Conservation (phyloP, 2,113 vertebrate genomes). For the Eulacestoma nigropectus region DNA sequence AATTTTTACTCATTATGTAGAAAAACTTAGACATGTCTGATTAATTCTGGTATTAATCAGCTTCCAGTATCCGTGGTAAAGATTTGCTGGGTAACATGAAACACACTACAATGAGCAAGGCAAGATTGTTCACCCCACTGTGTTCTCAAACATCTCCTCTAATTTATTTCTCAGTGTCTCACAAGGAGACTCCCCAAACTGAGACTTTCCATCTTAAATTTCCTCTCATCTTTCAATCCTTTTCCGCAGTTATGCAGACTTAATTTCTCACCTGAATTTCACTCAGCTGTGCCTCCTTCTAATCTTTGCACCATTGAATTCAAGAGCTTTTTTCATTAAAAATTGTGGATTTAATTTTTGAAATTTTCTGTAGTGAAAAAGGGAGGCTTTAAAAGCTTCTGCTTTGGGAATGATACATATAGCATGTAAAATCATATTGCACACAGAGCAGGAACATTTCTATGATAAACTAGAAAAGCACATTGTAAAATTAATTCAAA, state of each 20-base stretch:
- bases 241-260: not conserved
- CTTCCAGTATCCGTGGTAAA: not conserved
- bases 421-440: not conserved
- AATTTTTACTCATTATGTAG: not conserved
- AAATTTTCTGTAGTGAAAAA: not conserved
- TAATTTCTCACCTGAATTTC: not conserved
- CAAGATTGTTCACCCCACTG: not conserved
- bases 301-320: not conserved
- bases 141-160: not conserved
- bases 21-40: not conserved
- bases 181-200: not conserved
- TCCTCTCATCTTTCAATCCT: not conserved
- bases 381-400: not conserved
- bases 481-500: not conserved
- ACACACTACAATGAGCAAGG: not conserved
- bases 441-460: not conserved
- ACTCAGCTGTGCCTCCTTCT: not conserved
- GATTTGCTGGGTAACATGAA: not conserved
- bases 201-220: not conserved
- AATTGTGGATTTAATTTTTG: not conserved
- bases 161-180: not conserved
- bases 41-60: not conserved
- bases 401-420: not conserved
- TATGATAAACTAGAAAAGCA: not conserved
- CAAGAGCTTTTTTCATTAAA: not conserved